Conservation (phyloP, 2,888 invertebrate genomes). For the Panzeria rudis region DNA sequence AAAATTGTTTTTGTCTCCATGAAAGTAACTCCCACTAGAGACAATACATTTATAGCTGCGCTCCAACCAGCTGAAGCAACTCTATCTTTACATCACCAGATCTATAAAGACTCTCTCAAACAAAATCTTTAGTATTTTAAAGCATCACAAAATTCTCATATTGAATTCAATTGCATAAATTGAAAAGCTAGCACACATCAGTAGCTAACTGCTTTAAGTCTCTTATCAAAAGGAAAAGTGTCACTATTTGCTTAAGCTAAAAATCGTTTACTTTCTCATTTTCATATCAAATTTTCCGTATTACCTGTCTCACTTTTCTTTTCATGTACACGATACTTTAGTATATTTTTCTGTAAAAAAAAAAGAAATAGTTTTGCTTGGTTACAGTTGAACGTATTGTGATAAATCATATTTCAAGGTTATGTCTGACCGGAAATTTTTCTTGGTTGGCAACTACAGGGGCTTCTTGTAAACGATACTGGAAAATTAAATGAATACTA, state of each 20-base stretch:
- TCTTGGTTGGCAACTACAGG: conserved; percentile 48
- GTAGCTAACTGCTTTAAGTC: not conserved
- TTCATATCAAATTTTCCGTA: not conserved
- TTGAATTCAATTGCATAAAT: too few species aligned
- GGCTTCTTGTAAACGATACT: conserved; percentile 63
- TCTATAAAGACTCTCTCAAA: too few species aligned
- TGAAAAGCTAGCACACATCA: too few species aligned
- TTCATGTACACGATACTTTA: not conserved
- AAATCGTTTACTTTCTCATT: conserved; percentile 11
- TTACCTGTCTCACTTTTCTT: conserved; percentile 15
- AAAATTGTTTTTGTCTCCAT: too few species aligned
- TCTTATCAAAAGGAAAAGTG: not conserved
- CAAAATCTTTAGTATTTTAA: too few species aligned
- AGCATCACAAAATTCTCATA: too few species aligned
- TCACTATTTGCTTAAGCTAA: not conserved
- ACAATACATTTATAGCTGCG: too few species aligned
- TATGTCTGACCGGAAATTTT: conserved; percentile 61
- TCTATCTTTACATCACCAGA: too few species aligned
- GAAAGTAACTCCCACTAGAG: too few species aligned
- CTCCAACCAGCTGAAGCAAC: too few species aligned
- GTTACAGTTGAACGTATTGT: conserved; percentile 56
- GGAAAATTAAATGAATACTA: conserved; percentile 48
- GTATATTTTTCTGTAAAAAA: conserved; percentile 1
- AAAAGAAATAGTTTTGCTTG: conserved; percentile 48
- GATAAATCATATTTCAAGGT: conserved; percentile 64